Evolutionary conservation across 2,888 invertebrate species (phyloP), one percentile per base, ranked within the genome.

Genomic region (Campoplex capitator): DNA sequence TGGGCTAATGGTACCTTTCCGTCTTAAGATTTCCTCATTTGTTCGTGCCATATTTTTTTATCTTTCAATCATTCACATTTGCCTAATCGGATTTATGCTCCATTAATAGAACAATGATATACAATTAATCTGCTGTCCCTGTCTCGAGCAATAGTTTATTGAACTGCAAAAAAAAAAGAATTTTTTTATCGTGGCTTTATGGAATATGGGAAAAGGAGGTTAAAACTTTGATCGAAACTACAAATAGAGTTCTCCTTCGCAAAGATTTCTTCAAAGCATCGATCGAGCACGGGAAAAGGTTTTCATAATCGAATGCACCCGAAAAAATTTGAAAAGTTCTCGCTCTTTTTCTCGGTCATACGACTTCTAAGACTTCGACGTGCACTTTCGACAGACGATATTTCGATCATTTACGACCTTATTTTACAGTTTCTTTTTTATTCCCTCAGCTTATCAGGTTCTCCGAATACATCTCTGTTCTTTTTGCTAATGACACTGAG

Each of bases 1-100:
- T 85, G 84, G 73, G 65, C 73, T 62, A 75, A 81, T 81, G 32
- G 74, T 58, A 68, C 71, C 45, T 75, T 74, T 71, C 65, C 58
- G 48, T 42, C 73, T 67, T 28, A 8, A 51, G 48, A 54, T 73
- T 65, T 45, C 23, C 74, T 67, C 74, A 35, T 73, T 65, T 74
- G 23, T 54, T 38, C 65, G 3, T 23, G 42, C 65, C 54, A 51
- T 71, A 68, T 77, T 74, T 84, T 58, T 84, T 58, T 45, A 23
- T 65, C 81, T 23, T 51, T 35, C 74, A 42, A 73, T 71, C 18
- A 56, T 45, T 28, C n/a, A 74, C 71, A 35, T 71, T 73, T 73
- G 8, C 65, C 35, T 76, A 32, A 65, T 70, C 56, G 56, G 45
- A 45, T 79, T 86, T 65, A 65, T 48, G 54, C 32, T 28, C 18